Evolutionary conservation across 2,888 invertebrate species (phyloP), one percentile per base, ranked within the genome.

Genomic region (Dendrolimus houi): DNA sequence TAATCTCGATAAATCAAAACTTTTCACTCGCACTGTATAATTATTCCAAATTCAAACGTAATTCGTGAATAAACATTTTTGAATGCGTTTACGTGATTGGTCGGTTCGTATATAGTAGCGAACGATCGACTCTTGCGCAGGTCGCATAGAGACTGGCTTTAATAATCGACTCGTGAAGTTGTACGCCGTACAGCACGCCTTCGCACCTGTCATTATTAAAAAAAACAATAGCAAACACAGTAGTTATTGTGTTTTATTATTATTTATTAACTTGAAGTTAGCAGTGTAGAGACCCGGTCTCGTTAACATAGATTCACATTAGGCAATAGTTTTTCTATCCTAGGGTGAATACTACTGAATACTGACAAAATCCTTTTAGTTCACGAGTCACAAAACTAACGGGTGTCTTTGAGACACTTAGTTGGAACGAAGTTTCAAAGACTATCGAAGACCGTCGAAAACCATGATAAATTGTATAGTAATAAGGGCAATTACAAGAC

Each of bases 221-320:
- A 77, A 83, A 87, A 85, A 86, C 85, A 85, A 87, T 87, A 85
- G 85, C 81, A 81, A 85, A 85, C 79, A 85, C 79, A 81, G 71
- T 75, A 77, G 71, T 54, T 40, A 29, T 29, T 53, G 17, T 17
- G 54, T 54, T 54, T 13, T 54, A 54, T 40, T 13, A 17, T 10
- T 40, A 54, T 54, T 54, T 29, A 29, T 29, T 29, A 29, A 29
- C 29, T 29, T 29, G 29, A 29, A 29, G 29, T 29, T 29, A 29
- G 29, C 29, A 29, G 29, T 29, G 29, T 29, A 6, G 29, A 29
- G 29, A 29, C 6, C 29, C 29, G 29, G 3, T 17, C 17, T 17
- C 17, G 2, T 3, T 29, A 29, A 29, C 6, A 29, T 29, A 29
- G 6, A 29, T 29, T 29, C 29, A 29, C 29, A 29, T 29, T 29